A percentile compares a stretch with the other conserved stretches of the same genome.
Conservation (phyloP, 2,888 invertebrate species). For the Nasonovia ribisnigri region DNA sequence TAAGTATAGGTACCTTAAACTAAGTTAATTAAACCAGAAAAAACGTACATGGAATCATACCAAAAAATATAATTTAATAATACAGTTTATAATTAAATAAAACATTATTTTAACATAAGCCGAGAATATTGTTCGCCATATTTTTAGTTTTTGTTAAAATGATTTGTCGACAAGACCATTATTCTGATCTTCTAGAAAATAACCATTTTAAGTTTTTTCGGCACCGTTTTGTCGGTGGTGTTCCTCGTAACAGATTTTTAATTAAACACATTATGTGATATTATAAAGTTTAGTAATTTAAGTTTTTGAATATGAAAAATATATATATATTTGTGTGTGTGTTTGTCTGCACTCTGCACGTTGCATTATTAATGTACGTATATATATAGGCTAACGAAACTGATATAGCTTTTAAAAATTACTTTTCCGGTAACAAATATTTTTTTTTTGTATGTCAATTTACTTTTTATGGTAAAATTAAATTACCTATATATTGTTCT, state of each 20-base stretch:
- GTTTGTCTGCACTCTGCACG: neutral
- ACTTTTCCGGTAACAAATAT: constrained; percentile 40
- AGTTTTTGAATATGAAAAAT: constrained; percentile 42
- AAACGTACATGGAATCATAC: neutral
- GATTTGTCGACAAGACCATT: constrained; percentile 50
- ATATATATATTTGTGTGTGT: neutral
- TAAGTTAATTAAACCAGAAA: neutral
- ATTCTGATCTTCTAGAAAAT: constrained; percentile 50
- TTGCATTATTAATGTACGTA: constrained; percentile 6
- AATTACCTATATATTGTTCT: constrained; percentile 37
- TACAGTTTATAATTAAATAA: neutral
- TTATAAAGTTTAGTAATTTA: constrained; percentile 63
- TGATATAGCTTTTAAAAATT: constrained; percentile 51
- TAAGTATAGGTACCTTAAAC: neutral
- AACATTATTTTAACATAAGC: neutral
- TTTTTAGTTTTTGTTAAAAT: constrained; percentile 26
- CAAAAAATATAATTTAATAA: neutral
- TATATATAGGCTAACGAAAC: neutral
- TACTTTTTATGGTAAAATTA: constrained; percentile 43
- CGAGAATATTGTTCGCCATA: neutral
- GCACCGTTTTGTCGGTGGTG: constrained; percentile 25
- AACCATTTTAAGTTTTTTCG: constrained; percentile 40
- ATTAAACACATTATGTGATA: constrained; percentile 61
- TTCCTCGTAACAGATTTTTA: constrained; percentile 54
- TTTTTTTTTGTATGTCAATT: constrained; percentile 27